phyloP scores from a whole-genome alignment of 2,797 vertebrate species.

The Cryptoprocta ferox region DNA sequence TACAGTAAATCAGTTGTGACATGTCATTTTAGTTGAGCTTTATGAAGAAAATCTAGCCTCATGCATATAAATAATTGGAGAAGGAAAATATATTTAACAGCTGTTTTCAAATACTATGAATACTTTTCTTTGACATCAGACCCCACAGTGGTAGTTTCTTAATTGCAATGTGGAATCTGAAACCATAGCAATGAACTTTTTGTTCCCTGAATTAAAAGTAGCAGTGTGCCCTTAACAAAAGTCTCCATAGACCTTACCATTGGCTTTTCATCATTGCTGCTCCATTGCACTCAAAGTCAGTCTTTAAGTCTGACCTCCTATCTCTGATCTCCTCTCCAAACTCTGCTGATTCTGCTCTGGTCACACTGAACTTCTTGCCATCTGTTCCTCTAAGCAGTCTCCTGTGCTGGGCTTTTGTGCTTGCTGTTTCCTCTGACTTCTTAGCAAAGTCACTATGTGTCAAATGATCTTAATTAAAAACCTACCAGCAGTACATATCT shows the following conservation, averaged over 20 bases:
- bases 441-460: neutral
- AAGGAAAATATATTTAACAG: neutral
- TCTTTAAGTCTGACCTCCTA: neutral
- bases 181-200: constrained; percentile 17
- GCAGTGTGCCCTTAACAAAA: neutral
- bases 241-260: neutral
- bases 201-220: neutral
- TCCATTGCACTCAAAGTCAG: neutral
- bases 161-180: neutral
- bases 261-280: neutral
- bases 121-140: constrained; percentile 40
- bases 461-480: constrained; percentile 38
- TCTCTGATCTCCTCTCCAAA: neutral
- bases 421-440: neutral
- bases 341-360: neutral
- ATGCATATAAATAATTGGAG: neutral
- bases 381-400: neutral
- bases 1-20: neutral
- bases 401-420: neutral
- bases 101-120: neutral
- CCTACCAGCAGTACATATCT: neutral
- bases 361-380: neutral
- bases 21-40: constrained; percentile 2
- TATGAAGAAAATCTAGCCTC: constrained; percentile 11
- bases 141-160: neutral